Base-by-base conservation (phyloP, 2,888 invertebrate species). In the Epirrhoe alternata region DNA sequence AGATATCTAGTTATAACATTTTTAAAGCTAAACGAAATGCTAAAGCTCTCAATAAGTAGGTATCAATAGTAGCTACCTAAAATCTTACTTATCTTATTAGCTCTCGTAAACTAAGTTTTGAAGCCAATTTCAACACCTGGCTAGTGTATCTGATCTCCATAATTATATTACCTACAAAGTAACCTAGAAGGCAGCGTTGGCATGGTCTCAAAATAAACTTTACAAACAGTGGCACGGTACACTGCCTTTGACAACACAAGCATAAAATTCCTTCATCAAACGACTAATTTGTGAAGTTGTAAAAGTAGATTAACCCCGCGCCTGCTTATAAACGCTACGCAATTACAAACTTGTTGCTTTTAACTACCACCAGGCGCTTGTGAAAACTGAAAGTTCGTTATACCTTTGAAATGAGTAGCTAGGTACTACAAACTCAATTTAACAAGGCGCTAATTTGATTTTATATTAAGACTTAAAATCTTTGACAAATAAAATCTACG, bases 341-440 rank as follows among this genome's bases (percentile, higher is more conserved):
- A 70, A 74, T 77, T 75, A 69, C 61, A 74, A 75, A 78, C 75
- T 77, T 71, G 64, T 72, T 80, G 81, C 77, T 64, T 61, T 74
- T 72, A 67, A 77, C 65, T 80, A 70, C 70, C 56, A 72, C 59
- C 72, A 81, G 83, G 81, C 79, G 79, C 72, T 77, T 61, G 31
- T 71, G 64, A 60, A 69, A 70, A 68, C 56, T 74, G 63, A 24
- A 56, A 74, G 52, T 64, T 70, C 58, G 12, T 10, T 6, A 38
- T 12, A 12, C 38, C 38, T 42, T 42, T 42, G 38, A 42, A 42
- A 42, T 42, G 1, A 12, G 12, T 42, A 42, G 10, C 35, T 38
- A 38, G 8, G 35, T 38, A 8, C 8, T 38, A 8, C 35, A 10
- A 10, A 8, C 35, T 38, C 35, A 38, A 38, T 38, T 38, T 38